Evolutionary conservation across 1,140 invertebrate species (phyloP), one percentile per base, ranked within the genome.

Genomic region (Eupeodes corollae): DNA sequence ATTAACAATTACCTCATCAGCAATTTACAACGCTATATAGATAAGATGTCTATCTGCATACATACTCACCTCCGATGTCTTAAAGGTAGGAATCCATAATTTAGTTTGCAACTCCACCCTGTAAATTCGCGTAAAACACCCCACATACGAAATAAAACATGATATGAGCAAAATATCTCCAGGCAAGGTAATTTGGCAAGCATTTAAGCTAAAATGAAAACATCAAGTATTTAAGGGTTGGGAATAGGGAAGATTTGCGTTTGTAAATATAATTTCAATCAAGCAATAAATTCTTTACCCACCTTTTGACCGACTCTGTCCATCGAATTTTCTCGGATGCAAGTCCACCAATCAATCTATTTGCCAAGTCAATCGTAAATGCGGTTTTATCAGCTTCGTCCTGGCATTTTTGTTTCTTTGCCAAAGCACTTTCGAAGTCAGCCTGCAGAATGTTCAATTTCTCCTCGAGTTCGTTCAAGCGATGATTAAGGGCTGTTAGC

Each of bases 101-200:
- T 62, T 75, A 18, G 84, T 80, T 55, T 92, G 73, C 10, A 98
- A 73, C 54, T 92, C 84, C 9, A 75, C 58, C 46, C 93, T 72
- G 64, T 95, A 97, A 38, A 76, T 75, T 55, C 86, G 84, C 6
- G 86, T 91, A 63, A 98, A 98, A 53, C 88, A 92, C 2, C 93
- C 93, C 8, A 94, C 83, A 62, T 97, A 98, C 0, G 92, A 96
- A 40, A 96, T 85, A 69, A 96, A 97, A n/a, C 91, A 89, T 6
- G 91, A 86, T 6, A 90, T 81, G 3, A 95, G 64, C 1, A 96
- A 70, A 31, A 94, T 82, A 59, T 98, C 91, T 3, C 92, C 92
- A 1, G 91, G 88, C 33, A 95, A 18, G 39, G 51, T 52, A 30
- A 49, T 44, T 35, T 48, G 46, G 16, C 50, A 44, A n/a, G 16